These are phyloP conservation scores for Sylvilagus floridanus DNA, from an alignment of 2,797 vertebrate genomes.

Conservation along the genomic window DNA sequence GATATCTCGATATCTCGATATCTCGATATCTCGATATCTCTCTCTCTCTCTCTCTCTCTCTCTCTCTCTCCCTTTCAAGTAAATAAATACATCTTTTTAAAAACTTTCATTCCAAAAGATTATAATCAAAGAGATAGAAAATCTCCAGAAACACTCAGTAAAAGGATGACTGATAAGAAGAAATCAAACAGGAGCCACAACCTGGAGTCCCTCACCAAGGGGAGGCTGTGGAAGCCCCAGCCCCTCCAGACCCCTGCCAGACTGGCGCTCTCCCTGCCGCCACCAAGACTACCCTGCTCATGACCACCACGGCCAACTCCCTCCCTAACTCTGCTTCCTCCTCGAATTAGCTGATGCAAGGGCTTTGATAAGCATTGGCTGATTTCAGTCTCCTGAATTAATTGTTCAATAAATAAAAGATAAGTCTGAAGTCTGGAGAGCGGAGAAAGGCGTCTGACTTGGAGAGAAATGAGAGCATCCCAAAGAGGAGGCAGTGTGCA, in stretches of 20 bases:
- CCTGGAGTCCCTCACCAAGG: constrained; percentile 3
- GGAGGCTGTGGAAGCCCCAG: not conserved
- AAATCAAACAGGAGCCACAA: constrained; percentile 27
- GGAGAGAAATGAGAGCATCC: too few relatives aligned
- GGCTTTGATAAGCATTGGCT: constrained; percentile 21
- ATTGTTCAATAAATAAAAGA: constrained; percentile 27
- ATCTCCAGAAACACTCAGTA: constrained; percentile 76
- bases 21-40: too few relatives aligned
- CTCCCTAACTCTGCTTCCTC: not conserved
- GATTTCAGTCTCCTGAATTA: not conserved
- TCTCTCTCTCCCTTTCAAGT: too few relatives aligned
- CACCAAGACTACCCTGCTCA: not conserved
- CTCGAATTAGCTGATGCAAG: not conserved
- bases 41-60: too few relatives aligned
- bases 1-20: too few relatives aligned
- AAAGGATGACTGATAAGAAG: constrained; percentile 77
- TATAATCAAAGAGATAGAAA: constrained; percentile 81
- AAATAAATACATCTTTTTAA: not conserved
- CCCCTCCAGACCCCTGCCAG: rapidly evolving
- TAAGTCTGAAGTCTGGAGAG: too few relatives aligned
- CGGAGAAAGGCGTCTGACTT: too few relatives aligned
- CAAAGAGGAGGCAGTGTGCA: not conserved
- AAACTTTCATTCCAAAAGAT: constrained; percentile 82
- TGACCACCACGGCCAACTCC: not conserved
- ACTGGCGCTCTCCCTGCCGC: constrained; percentile 65